These are phyloP conservation scores for Vimba vimba DNA, from an alignment of 2,113 vertebrate genomes.

Conservation along the genomic window DNA sequence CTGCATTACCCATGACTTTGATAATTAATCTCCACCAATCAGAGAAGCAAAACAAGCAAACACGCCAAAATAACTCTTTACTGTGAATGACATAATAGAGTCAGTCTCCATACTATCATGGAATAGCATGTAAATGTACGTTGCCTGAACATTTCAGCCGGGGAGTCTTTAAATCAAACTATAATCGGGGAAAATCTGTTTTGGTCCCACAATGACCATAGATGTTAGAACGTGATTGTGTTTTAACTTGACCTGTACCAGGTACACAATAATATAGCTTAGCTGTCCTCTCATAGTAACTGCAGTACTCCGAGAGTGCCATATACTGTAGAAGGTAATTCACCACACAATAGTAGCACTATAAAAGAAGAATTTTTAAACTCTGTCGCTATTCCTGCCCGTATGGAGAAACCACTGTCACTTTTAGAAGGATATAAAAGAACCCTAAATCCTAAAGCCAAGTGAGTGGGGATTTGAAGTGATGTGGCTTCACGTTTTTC, in stretches of 20 bases:
- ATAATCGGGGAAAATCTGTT: background rate
- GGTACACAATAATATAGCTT: conserved; percentile 45
- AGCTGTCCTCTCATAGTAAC: conserved; percentile 15
- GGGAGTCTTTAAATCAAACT: background rate
- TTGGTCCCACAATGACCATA: background rate
- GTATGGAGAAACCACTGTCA: conserved; percentile 46
- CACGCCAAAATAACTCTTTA: too few relatives aligned
- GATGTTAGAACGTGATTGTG: background rate
- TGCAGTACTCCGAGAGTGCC: background rate
- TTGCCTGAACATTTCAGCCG: background rate
- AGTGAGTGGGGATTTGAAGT: conserved; percentile 45
- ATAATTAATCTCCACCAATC: background rate
- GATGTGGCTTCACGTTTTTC: conserved; percentile 40
- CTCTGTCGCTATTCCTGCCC: conserved; percentile 24
- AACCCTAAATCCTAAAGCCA: conserved; percentile 33
- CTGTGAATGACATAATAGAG: too few relatives aligned
- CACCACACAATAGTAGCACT: conserved; percentile 24
- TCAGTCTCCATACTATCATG: background rate
- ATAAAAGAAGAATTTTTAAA: conserved; percentile 32
- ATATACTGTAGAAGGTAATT: conserved; percentile 27
- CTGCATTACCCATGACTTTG: background rate
- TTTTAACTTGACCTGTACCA: conserved; percentile 38
- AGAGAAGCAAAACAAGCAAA: too few relatives aligned
- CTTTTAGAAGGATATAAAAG: conserved; percentile 43
- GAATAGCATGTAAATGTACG: background rate